phyloP scores from a whole-genome alignment of 92 coral and sea anemone species.

The Muricea muricata region DNA sequence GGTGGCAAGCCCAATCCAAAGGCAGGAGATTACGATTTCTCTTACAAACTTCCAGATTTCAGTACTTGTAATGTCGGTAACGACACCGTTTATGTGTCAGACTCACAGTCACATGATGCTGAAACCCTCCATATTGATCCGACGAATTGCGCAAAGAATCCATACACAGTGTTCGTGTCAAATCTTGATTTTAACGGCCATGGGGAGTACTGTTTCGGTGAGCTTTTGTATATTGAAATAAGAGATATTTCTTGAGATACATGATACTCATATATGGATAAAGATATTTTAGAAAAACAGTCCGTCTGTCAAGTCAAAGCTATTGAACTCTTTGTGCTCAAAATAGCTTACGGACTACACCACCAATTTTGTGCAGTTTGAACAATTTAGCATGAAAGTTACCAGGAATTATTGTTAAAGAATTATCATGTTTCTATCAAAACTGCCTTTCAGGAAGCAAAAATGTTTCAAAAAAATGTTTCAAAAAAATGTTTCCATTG shows the following conservation, averaged over 20 bases:
- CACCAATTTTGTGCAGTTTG: too few relatives aligned
- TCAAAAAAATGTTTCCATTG: background rate
- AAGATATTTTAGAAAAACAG: background rate
- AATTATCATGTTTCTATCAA: too few relatives aligned
- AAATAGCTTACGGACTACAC: background rate
- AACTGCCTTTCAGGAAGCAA: too few relatives aligned
- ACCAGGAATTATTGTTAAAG: too few relatives aligned
- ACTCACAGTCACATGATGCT: background rate
- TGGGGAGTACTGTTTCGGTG: slow-evolving; percentile 75
- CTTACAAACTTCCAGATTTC: slow-evolving; percentile 41
- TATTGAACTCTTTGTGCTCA: background rate
- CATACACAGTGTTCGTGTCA: slow-evolving; percentile 69
- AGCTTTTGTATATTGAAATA: background rate
- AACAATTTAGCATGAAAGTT: too few relatives aligned
- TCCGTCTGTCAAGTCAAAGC: background rate
- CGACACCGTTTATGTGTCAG: background rate
- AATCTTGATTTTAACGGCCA: slow-evolving; percentile 55
- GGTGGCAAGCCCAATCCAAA: background rate
- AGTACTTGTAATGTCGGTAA: slow-evolving; percentile 35
- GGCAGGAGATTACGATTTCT: background rate
- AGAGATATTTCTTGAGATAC: background rate
- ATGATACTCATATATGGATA: too few relatives aligned
- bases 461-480: too few relatives aligned
- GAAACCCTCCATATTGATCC: slow-evolving; percentile 18
- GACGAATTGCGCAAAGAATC: slow-evolving; percentile 71